phyloP scores from a whole-genome alignment of 2,113 vertebrate species.

The Varanus salvator region DNA sequence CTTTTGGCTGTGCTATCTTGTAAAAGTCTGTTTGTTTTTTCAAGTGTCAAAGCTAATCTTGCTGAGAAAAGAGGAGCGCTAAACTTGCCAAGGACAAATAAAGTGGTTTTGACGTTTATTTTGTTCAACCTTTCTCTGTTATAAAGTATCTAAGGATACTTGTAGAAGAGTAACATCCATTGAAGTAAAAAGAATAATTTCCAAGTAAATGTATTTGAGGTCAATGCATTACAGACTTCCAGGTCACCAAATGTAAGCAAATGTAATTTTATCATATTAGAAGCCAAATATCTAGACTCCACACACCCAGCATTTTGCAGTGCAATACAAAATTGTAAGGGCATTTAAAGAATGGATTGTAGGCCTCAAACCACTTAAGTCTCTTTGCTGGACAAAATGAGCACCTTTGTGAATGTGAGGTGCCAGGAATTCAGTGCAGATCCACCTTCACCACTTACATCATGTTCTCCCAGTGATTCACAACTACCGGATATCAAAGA shows the following conservation, averaged over 20 bases:
- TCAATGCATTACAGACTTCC: neutral
- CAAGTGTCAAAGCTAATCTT: neutral
- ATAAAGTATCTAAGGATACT: neutral
- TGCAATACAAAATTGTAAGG: neutral
- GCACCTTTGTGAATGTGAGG: neutral
- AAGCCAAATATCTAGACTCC: neutral
- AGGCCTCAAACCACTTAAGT: neutral
- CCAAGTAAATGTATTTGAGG: neutral
- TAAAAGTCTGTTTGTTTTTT: neutral
- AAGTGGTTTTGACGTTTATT: neutral
- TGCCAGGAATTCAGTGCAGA: neutral
- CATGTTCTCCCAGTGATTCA: neutral
- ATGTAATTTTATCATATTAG: neutral
- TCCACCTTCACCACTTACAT: neutral
- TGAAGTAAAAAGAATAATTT: neutral
- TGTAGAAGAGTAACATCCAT: neutral
- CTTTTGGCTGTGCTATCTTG: accelerated
- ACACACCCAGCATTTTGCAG: neutral
- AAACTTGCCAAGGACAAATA: accelerated
- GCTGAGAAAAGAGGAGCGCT: neutral
- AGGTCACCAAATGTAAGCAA: neutral
- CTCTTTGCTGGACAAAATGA: neutral
- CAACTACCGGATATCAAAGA: neutral
- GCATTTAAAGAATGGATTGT: neutral
- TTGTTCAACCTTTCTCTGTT: neutral